Base-by-base conservation (phyloP, 2,888 invertebrate genomes). In the Stenurella melanura region DNA sequence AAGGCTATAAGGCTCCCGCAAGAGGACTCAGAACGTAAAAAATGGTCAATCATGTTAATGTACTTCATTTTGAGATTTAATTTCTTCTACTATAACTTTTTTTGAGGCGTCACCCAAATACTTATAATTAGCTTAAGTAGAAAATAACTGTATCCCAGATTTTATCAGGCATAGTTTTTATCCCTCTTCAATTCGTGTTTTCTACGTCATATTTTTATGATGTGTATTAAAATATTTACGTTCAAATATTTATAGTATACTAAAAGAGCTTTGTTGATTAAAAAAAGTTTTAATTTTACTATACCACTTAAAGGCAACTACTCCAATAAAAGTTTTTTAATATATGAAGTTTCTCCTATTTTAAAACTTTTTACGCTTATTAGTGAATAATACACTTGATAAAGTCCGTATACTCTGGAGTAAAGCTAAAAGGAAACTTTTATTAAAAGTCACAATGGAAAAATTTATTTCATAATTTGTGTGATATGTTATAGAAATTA, bases 221-320 rank as follows among this genome's bases (percentile, higher is more conserved):
- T 15, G 17, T 17, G 12, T 38, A 34, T 38, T 17, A n/a, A 38
- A 38, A 11, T 60, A 60, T 60, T 64, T 38, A 64, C 19, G 63
- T 17, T 10, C 38, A 1, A 64, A 64, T 64, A 38, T 64, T 64
- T 21, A 64, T 19, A 19, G 10, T 38, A 12, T 60, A 60, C 26
- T 60, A n/a, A 26, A 9, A 42, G n/a, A 26, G 30, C 30, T 34
- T 9, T n/a, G 11, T 30, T 61, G 61, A 61, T 61, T 61, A 61
- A 61, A 61, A 61, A 61, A 26, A 61, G 61, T 61, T 61, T 26
- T 21, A 30, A 7, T 42, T 30, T 61, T 61, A 61, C n/a, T 30
- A n/a, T 61, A 21, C 12, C 26, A 21, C 21, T n/a, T 12, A 61
- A 26, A n/a, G 21, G n/a, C 4, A 61, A 61, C 61, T 61, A 61